Conservation (phyloP, 2,113 vertebrate species). For the Gallinago paraguaiae region DNA sequence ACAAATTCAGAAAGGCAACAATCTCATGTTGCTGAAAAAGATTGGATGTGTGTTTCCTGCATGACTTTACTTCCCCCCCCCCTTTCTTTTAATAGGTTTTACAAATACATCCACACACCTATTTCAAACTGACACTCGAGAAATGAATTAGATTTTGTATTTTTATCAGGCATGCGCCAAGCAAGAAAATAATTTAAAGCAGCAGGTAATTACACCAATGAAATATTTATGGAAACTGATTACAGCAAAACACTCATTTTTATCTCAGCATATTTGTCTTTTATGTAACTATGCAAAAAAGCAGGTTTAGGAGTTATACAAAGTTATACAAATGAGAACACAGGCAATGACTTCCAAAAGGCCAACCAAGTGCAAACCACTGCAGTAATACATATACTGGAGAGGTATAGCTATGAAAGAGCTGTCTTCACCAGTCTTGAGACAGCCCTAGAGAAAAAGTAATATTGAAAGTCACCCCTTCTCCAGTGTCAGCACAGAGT, state of each 20-base stretch:
- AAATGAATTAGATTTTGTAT: constrained; percentile 40
- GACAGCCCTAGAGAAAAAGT: background rate
- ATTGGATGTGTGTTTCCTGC: background rate
- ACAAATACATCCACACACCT: background rate
- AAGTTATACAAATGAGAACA: background rate
- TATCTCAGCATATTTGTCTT: constrained; percentile 32
- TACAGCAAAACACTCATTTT: constrained; percentile 56
- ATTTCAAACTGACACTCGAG: constrained; percentile 20
- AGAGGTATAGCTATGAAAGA: background rate
- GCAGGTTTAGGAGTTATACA: background rate
- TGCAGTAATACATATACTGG: background rate
- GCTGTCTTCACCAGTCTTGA: background rate
- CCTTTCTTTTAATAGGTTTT: background rate
- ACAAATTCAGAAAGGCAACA: background rate
- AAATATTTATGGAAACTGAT: constrained; percentile 76
- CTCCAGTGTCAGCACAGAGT: background rate
- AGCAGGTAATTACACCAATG: constrained; percentile 68
- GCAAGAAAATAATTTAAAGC: constrained; percentile 60
- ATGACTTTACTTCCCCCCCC: background rate
- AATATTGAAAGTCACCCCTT: background rate
- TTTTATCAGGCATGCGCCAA: constrained; percentile 49
- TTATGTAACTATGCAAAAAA: constrained; percentile 15
- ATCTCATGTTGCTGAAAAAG: background rate
- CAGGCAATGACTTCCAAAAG: background rate
- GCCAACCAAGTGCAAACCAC: background rate